phyloP scores from a whole-genome alignment of 2,888 invertebrate species.

The Crepidodera aurea region DNA sequence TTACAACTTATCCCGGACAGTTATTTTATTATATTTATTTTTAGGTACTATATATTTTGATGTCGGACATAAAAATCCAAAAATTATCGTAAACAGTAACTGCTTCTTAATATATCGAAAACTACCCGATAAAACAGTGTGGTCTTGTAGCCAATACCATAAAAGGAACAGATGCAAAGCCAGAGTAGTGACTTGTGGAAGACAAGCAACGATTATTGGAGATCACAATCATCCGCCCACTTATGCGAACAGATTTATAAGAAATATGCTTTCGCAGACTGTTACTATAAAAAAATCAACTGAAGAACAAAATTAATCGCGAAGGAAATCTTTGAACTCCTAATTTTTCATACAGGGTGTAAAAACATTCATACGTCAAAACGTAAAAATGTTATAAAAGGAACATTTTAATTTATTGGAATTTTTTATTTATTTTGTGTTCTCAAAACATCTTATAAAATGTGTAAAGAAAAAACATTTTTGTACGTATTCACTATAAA shows the following conservation, averaged over 20 bases:
- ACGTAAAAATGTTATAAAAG: too few relatives aligned
- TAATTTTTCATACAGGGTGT: too few relatives aligned
- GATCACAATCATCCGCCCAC: slow-evolving; percentile 40
- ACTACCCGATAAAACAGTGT: slow-evolving; percentile 41
- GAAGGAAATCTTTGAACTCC: too few relatives aligned
- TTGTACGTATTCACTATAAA: too few relatives aligned
- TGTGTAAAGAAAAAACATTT: too few relatives aligned
- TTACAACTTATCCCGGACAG: too few relatives aligned
- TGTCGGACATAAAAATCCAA: slow-evolving; percentile 46
- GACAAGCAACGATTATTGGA: slow-evolving; percentile 38
- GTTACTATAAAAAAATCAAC: slow-evolving; percentile 32
- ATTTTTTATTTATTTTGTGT: too few relatives aligned
- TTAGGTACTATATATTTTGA: slow-evolving; percentile 44
- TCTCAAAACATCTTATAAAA: too few relatives aligned
- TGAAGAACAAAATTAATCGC: too few relatives aligned
- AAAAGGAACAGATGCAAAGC: slow-evolving; percentile 43
- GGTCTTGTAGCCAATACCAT: slow-evolving; percentile 44
- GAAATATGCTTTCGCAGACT: slow-evolving; percentile 34
- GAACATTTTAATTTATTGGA: too few relatives aligned
- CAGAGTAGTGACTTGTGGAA: slow-evolving; percentile 40
- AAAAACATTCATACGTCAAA: too few relatives aligned
- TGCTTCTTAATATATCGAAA: slow-evolving; percentile 43
- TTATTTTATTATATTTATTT: too few relatives aligned
- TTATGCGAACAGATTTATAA: slow-evolving; percentile 22
- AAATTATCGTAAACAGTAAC: slow-evolving; percentile 43